Evolutionary conservation across 2,888 invertebrate species (phyloP).

Genomic region (Sarcophaga variegata): DNA sequence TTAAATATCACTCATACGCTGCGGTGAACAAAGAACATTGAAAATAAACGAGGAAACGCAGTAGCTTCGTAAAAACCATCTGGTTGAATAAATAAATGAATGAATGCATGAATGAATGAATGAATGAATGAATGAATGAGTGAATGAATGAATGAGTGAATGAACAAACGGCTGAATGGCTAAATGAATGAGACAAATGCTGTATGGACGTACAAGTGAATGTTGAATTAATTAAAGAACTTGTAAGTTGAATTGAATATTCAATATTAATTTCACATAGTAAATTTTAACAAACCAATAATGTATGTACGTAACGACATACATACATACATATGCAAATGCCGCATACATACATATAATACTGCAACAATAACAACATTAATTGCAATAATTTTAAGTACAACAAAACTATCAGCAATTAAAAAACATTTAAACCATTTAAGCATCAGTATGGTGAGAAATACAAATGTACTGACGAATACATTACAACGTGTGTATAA

Average conservation of each 20-base stretch:
- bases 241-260: constrained; percentile 56
- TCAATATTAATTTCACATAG: constrained; percentile 54
- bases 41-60: neutral
- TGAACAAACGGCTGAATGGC: neutral
- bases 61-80: neutral
- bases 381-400: constrained; percentile 48
- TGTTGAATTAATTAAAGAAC: constrained; percentile 37
- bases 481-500: neutral
- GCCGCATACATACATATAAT: neutral
- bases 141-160: neutral
- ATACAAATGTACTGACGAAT: constrained; percentile 8
- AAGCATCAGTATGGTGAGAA: constrained; percentile 34
- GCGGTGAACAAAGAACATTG: constrained; percentile 32
- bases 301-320: neutral
- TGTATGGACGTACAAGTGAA: constrained; percentile 14
- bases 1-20: constrained; percentile 67
- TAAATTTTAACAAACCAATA: constrained; percentile 26
- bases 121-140: neutral
- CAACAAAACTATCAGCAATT: constrained; percentile 54
- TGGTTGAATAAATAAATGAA: neutral
- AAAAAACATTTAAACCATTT: constrained; percentile 54
- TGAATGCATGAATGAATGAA: neutral
- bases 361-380: constrained; percentile 34
- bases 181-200: constrained; percentile 1
- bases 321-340: neutral